Evolutionary conservation across 2,888 invertebrate species (phyloP).

Genomic region (Danaus chrysippus): DNA sequence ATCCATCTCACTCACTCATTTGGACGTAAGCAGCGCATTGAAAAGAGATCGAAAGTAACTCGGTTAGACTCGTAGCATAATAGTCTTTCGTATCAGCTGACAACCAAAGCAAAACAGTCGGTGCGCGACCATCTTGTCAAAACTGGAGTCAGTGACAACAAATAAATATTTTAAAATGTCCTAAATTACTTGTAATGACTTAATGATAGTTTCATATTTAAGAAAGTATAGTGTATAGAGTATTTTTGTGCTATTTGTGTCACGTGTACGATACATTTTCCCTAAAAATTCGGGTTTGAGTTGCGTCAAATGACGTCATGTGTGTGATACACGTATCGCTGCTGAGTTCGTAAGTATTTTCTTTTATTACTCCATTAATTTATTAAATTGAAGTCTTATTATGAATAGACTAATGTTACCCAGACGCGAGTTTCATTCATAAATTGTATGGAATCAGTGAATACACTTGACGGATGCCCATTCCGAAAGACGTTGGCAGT

Average conservation of each 20-base stretch:
- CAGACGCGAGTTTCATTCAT: constrained; percentile 68
- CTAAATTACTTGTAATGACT: constrained; percentile 72
- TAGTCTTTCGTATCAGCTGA: constrained; percentile 78
- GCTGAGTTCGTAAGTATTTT: constrained; percentile 78
- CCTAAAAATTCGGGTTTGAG: constrained; percentile 75
- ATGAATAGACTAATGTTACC: constrained; percentile 48
- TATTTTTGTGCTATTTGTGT: constrained; percentile 63
- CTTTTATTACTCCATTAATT: constrained; percentile 69
- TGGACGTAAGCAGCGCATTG: constrained; percentile 20
- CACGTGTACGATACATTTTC: constrained; percentile 67
- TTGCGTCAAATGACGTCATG: constrained; percentile 80
- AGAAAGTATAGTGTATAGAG: constrained; percentile 68
- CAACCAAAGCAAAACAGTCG: constrained; percentile 81
- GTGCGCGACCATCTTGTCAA: constrained; percentile 81
- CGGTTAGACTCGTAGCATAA: constrained; percentile 55
- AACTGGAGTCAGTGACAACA: constrained; percentile 76
- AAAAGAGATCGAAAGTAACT: constrained; percentile 44
- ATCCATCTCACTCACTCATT: constrained; percentile 46
- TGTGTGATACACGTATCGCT: constrained; percentile 78
- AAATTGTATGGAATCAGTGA: constrained; percentile 47
- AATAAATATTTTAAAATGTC: constrained; percentile 78
- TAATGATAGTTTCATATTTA: constrained; percentile 64
- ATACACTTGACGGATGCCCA: constrained; percentile 40
- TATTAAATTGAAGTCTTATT: constrained; percentile 48
- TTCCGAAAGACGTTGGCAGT: constrained; percentile 42